Conservation (phyloP, 2,888 invertebrate genomes). For the Conchocele bisecta region DNA sequence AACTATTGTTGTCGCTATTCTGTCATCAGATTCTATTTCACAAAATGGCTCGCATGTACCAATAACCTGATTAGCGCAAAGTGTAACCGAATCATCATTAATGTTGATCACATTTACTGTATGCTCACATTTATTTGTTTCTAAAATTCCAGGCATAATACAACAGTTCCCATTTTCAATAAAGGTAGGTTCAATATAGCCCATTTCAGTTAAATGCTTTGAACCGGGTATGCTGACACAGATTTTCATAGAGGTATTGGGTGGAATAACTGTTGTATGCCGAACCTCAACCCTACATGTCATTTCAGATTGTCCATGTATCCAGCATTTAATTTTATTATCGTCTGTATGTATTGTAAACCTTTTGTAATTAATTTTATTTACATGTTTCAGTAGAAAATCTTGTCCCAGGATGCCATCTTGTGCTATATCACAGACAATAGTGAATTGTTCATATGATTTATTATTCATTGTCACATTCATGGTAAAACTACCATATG, state of each 20-base stretch:
- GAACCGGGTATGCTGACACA: conserved; percentile 4
- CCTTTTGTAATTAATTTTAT: background rate
- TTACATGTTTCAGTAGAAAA: conserved; percentile 1
- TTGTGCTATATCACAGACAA: conserved; percentile 1
- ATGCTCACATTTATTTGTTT: background rate
- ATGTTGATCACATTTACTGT: background rate
- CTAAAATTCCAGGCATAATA: background rate
- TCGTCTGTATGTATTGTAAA: background rate
- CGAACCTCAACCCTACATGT: conserved; percentile 7
- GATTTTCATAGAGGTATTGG: background rate
- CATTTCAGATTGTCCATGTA: background rate
- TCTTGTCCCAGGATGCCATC: conserved; percentile 11
- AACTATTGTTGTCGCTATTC: background rate
- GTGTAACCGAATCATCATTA: background rate
- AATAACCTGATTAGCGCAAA: background rate
- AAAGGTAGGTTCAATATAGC: background rate
- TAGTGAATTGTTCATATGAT: background rate
- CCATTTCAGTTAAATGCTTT: background rate
- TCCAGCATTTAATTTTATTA: conserved; percentile 5
- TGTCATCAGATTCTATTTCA: background rate
- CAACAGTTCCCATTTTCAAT: background rate
- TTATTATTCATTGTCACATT: background rate
- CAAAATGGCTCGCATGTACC: background rate
- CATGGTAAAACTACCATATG: background rate
- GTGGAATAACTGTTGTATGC: conserved; percentile 1